These are phyloP conservation scores for Sminthurides aquaticus DNA, from an alignment of 2,888 invertebrate species.

Conservation along the genomic window DNA sequence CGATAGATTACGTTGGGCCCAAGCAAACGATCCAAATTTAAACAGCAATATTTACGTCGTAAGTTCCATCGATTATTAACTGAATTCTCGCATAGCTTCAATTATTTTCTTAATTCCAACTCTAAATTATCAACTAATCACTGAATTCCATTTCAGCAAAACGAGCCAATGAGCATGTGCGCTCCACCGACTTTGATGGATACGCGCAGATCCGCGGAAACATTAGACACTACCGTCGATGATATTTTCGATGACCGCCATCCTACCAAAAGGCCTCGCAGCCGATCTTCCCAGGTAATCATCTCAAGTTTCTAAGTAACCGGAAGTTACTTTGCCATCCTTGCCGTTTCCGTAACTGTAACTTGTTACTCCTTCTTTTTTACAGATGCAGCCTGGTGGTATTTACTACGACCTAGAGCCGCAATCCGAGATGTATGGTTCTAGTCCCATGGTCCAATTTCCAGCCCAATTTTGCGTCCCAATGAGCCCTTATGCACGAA, in stretches of 20 bases:
- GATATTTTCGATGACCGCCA: conserved; percentile 42
- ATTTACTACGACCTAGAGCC: conserved; percentile 76
- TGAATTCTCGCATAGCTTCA: too few species aligned
- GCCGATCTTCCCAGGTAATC: conserved; percentile 42
- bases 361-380: conserved; percentile 44
- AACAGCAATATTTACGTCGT: conserved; percentile 46
- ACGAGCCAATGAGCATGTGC: conserved; percentile 40
- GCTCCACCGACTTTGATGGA: conserved; percentile 36
- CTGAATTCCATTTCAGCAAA: conserved; percentile 34
- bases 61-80: conserved; percentile 26
- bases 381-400: conserved; percentile 72
- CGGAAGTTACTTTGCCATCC: neutral
- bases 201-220: conserved; percentile 38
- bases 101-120: conserved; percentile 12
- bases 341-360: neutral
- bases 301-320: neutral
- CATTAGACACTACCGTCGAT: conserved; percentile 38
- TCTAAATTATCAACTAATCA: conserved; percentile 1
- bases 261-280: conserved; percentile 38
- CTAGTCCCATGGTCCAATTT: conserved; percentile 30
- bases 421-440: conserved; percentile 41
- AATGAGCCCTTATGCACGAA: conserved; percentile 24
- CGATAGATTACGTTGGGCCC: conserved; percentile 78
- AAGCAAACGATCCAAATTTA: conserved; percentile 61
- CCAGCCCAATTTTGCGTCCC: conserved; percentile 41